These are phyloP conservation scores for Platyscapa corneri DNA, from an alignment of 1,140 invertebrate genomes.

Conservation along the genomic window DNA sequence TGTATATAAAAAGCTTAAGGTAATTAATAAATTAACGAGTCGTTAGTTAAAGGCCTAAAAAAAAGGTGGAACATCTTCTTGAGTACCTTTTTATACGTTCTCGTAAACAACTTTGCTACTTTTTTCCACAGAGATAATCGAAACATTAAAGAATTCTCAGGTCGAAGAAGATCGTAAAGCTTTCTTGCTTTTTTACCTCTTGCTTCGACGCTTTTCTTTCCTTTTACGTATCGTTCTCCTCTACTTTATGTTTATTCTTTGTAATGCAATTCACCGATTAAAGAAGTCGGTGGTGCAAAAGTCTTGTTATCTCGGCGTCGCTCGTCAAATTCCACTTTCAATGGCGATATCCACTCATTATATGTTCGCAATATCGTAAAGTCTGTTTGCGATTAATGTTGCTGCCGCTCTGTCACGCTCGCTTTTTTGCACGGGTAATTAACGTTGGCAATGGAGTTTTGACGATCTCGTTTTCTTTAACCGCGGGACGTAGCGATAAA, in stretches of 20 bases:
- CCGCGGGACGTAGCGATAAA: not conserved
- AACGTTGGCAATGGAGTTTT: not conserved
- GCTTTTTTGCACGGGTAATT: not conserved
- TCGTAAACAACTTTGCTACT: too few species aligned
- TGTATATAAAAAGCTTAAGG: not conserved
- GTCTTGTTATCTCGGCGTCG: too few species aligned
- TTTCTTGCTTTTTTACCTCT: slow-evolving; percentile 25
- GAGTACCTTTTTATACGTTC: too few species aligned
- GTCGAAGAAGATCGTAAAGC: slow-evolving; percentile 21
- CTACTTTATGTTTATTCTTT: not conserved
- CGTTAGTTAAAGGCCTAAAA: not conserved
- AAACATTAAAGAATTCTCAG: not conserved
- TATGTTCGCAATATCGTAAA: slow-evolving; percentile 30
- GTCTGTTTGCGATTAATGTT: slow-evolving; percentile 29
- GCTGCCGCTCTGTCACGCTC: not conserved
- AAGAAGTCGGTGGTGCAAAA: not conserved
- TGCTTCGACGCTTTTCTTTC: not conserved
- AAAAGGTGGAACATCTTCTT: not conserved
- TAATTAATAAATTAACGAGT: not conserved
- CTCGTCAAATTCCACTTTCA: too few species aligned
- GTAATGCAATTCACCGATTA: not conserved
- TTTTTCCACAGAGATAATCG: not conserved
- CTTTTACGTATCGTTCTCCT: not conserved
- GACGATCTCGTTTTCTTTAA: not conserved
- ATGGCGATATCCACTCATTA: not conserved